phyloP scores from a whole-genome alignment of 1,140 invertebrate species.

The Calephelis virginiensis region DNA sequence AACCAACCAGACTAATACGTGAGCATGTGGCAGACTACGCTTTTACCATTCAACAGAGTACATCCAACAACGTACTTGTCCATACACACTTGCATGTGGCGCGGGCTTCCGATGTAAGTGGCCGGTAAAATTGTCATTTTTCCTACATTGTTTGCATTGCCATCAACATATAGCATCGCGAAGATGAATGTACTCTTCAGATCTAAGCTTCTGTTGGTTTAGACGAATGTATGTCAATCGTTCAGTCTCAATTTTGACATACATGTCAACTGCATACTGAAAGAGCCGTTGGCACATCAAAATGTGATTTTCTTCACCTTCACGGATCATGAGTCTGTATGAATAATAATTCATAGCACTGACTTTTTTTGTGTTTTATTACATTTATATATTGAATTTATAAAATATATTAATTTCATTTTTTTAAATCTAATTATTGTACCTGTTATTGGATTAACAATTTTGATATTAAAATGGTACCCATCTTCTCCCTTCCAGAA shows the following conservation, averaged over 20 bases:
- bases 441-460: constrained; percentile 25
- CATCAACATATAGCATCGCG: no score
- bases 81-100: no score
- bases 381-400: no score
- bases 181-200: constrained; percentile 54
- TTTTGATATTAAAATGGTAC: constrained; percentile 24
- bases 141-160: no score
- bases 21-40: constrained; percentile 64
- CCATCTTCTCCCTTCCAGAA: constrained; percentile 26
- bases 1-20: constrained; percentile 53
- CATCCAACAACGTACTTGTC: constrained; percentile 56
- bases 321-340: constrained; percentile 27
- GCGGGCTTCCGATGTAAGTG: no score
- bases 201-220: constrained; percentile 55
- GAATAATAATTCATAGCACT: constrained; percentile 34
- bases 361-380: constrained; percentile 28
- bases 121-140: no score
- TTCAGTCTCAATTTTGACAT: constrained; percentile 61
- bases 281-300: constrained; percentile 29
- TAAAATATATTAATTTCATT: no score
- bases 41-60: constrained; percentile 77
- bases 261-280: constrained; percentile 49
- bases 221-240: constrained; percentile 45
- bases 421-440: no score
- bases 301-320: constrained; percentile 31